Evolutionary conservation across 2,797 vertebrate genomes (phyloP), one percentile per base, ranked within the genome.

Genomic region (Myotis pilosus): DNA sequence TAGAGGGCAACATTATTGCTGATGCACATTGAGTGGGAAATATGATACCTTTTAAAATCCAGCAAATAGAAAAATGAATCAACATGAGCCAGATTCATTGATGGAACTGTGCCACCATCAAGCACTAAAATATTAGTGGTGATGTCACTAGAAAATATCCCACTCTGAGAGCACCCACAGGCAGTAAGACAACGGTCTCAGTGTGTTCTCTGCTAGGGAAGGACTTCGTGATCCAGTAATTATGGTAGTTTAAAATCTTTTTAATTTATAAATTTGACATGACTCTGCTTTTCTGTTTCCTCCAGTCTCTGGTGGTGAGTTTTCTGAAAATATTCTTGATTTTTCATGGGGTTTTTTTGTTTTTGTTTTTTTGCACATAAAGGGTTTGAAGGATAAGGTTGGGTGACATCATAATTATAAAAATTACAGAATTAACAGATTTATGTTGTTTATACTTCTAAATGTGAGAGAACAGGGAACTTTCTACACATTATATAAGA

Each of bases 331-430:
- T 60, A 75, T 51, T 87, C 41, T 53, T 57, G 9, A 75, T 89
- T 64, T 72, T n/a, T 28, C 57, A 25, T 62, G 28, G 13, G 28
- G 13, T 28, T 60, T 60, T 99, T 60, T 98, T 99, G 98, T 57
- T 41, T 25, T 60, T 28, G 25, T 60, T 28, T 98, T 99, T 62
- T 98, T 99, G 98, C 99, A 99, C 98, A 99, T 99, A 98, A 99
- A 98, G 97, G 98, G 98, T 99, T 98, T 98, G 99, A 98, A 98
- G 98, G 98, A 98, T 99, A 99, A 98, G 98, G 98, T 99, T 98
- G 98, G 99, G 98, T 98, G 98, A 99, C 98, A 99, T 98, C 98
- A 98, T 98, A 98, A 98, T 99, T 99, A 99, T 99, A 99, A 99
- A 99, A 99, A 99, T 98, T 99, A 99, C 98, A 99, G 98, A 98